Percentiles rank a stretch among this genome's conserved stretches.
These are phyloP conservation scores for Crotalus helleri DNA, from an alignment of 2,113 vertebrate genomes.

Conservation along the genomic window DNA sequence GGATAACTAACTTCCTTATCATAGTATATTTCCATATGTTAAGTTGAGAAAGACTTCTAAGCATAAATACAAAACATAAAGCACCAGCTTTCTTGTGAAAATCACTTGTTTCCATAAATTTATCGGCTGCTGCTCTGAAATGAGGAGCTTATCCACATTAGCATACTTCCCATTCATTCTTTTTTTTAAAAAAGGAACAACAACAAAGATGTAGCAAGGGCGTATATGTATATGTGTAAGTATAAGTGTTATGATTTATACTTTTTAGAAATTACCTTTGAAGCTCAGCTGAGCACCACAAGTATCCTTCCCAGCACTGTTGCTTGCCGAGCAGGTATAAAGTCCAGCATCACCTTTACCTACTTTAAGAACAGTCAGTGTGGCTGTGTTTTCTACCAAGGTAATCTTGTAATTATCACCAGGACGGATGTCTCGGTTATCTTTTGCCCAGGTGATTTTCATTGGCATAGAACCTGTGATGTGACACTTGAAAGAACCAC, in stretches of 20 bases:
- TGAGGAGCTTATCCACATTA: neutral
- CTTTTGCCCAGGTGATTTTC: conserved; percentile 95
- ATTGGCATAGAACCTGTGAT: conserved; percentile 88
- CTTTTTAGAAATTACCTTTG: conserved; percentile 83
- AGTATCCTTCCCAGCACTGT: conserved; percentile 87
- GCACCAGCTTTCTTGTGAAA: neutral
- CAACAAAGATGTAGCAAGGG: neutral
- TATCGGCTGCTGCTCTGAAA: neutral
- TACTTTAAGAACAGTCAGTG: conserved; percentile 86
- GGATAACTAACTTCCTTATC: neutral
- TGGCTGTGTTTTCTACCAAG: conserved; percentile 80
- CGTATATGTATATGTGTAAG: neutral
- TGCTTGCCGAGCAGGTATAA: conserved; percentile 89
- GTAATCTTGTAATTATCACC: conserved; percentile 95
- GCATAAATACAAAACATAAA: neutral
- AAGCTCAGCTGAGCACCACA: conserved; percentile 86
- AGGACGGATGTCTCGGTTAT: conserved; percentile 91
- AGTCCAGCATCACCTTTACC: conserved; percentile 84
- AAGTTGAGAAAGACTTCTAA: neutral
- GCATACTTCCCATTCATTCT: neutral
- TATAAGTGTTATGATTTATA: neutral
- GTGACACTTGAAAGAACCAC: conserved; percentile 89
- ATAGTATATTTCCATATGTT: neutral
- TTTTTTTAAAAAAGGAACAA: neutral
- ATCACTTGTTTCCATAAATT: conserved; percentile 1